These are phyloP conservation scores for Columba guinea DNA, from an alignment of 2,797 vertebrate genomes.

Conservation along the genomic window DNA sequence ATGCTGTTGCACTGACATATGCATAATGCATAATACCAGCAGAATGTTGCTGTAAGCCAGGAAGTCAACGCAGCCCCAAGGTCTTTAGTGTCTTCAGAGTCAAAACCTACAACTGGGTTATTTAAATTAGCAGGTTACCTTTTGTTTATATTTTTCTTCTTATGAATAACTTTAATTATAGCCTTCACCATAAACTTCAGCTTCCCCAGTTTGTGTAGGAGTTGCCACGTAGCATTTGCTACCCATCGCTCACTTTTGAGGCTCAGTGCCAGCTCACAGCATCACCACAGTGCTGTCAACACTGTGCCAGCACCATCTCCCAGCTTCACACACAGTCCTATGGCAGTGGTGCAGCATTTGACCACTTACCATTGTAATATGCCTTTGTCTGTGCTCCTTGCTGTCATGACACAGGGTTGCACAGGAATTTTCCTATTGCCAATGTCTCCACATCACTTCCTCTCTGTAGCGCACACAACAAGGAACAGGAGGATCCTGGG, in stretches of 20 bases:
- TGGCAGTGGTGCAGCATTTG: fast-evolving
- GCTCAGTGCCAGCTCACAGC: not conserved
- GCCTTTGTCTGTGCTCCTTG: not conserved
- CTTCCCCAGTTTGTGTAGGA: not conserved
- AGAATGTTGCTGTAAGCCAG: not conserved
- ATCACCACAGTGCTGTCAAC: not conserved
- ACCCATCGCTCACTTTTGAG: not conserved
- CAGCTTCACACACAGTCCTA: not conserved
- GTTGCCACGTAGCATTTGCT: not conserved
- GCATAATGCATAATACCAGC: not conserved
- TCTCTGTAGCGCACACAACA: fast-evolving
- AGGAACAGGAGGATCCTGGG: not conserved
- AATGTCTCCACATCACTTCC: fast-evolving
- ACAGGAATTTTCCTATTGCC: not conserved
- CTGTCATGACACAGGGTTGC: fast-evolving
- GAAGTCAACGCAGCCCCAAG: not conserved
- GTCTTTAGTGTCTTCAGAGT: not conserved
- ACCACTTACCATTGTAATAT: not conserved
- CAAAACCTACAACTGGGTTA: not conserved
- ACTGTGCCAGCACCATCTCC: not conserved
- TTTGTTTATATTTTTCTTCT: not conserved
- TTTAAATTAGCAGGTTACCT: conserved; percentile 22
- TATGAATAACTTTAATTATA: not conserved
- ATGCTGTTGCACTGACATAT: not conserved
- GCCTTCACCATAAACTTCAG: not conserved